Evolutionary conservation across 2,797 vertebrate species (phyloP), one percentile per base, ranked within the genome.

Genomic region (Lateolabrax maculatus): DNA sequence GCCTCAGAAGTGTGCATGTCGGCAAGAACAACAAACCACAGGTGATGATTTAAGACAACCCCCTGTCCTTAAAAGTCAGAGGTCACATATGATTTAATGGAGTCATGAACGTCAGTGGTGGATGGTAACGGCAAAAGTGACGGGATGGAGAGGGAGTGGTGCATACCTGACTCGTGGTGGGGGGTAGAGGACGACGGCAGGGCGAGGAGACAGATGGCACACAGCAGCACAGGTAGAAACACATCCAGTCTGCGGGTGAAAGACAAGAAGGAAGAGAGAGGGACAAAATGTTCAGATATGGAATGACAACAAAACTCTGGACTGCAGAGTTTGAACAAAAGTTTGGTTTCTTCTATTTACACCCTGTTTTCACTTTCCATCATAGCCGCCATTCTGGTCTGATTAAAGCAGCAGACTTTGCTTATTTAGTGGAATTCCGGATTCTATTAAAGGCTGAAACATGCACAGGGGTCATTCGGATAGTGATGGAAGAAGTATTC

Each of bases 151-250:
- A 21, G 51, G 13, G 46, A 18, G 46, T 23, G 53, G 27, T 25
- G 81, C 44, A 9, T 91, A 96, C 95, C 95, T 90, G 93, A 66
- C 48, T 90, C 87, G 29, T 86, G 86, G 84, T 82, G 75, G 81
- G 84, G 71, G 80, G 83, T 68, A 18, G 89, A 92, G 85, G 89
- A 85, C 70, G 87, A 67, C 8, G 87, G 91, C 72, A 90, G 90
- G 87, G 86, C 65, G 29, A 95, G 90, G 55, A 94, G 81, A 86
- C 92, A 94, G 87, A 95, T 83, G 91, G 90, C 52, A 31, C 77
- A 79, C 93, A 95, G 93, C 87, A 94, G 90, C 81, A 86, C 74
- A 71, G 71, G 67, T 12, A 84, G 82, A 53, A 81, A 63, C 80
- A 71, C 87, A 46, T 82, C 86, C 87, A 80, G 85, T 78, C 95